Evolutionary conservation across 2,113 vertebrate species (phyloP), one percentile per base, ranked within the genome.

Genomic region (Festucalex cinctus): DNA sequence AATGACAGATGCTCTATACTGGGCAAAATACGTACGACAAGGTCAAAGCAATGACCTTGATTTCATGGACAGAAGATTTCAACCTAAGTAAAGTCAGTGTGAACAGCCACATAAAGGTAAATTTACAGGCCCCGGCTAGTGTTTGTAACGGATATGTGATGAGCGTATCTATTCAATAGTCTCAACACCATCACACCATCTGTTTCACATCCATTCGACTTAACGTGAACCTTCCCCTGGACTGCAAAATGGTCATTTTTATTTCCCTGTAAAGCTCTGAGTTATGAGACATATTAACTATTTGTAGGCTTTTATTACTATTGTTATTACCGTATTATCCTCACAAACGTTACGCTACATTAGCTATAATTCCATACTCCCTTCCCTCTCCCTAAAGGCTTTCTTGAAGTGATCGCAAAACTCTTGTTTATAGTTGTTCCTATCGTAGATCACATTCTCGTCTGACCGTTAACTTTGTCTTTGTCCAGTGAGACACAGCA

Each of bases 391-490:
- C 20, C 41, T n/a, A 3, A 53, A 19, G 20, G 3, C 2, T 65
- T 53, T 9, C 16, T 63, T 59, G 37, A 10, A 41, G 9, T 0
- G 1, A 48, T 60, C 14, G 46, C 41, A 62, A 63, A 54, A 46
- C 16, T 26, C 20, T 39, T 63, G 39, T 68, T 71, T 32, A 24
- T 17, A 49, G 17, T 20, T 58, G 1, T 1, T 71, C 26, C 35
- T 51, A n/a, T 43, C 7, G 49, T 10, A 60, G 28, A 35, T 65
- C 64, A 46, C 37, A n/a, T 66, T 68, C 6, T 43, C 37, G 62
- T 63, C 37, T 68, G 9, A 65, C 58, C 16, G 46, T 32, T 32
- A 9, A n/a, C 73, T 73, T 75, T 5, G 59, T 59, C 44, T 32
- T 41, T 35, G 48, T 64, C 73, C 13, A 6, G 22, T 62, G 39